Conservation (phyloP, 2,797 vertebrate species). For the Loriculus beryllinus region DNA sequence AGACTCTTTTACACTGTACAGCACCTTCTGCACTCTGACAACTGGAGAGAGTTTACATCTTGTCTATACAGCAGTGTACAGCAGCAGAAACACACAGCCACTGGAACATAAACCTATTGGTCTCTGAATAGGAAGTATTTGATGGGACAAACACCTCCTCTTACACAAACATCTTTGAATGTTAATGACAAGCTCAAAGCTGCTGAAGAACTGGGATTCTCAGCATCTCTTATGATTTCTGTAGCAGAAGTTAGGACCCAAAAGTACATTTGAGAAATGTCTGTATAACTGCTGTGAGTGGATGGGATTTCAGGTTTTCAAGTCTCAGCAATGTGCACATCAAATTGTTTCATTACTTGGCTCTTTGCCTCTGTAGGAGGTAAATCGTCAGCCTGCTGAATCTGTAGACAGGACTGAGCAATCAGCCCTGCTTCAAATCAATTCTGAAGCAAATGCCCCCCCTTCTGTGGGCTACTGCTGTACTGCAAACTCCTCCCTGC, state of each 20-base stretch:
- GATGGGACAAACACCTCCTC: fast-evolving
- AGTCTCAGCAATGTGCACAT: not conserved
- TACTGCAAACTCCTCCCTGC: not conserved
- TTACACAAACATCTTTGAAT: not conserved
- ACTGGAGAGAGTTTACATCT: not conserved
- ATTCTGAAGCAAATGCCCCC: not conserved
- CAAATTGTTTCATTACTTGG: not conserved
- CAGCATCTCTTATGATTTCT: not conserved
- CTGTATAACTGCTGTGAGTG: not conserved
- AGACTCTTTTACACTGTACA: not conserved
- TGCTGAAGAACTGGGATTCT: not conserved
- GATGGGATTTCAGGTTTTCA: not conserved
- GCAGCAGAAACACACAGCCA: not conserved
- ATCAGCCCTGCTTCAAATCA: not conserved
- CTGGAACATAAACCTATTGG: not conserved
- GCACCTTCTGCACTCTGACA: not conserved
- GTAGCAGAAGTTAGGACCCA: not conserved
- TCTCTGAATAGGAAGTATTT: not conserved
- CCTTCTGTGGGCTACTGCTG: not conserved
- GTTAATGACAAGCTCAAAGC: not conserved
- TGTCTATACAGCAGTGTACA: not conserved
- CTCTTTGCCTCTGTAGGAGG: not conserved
- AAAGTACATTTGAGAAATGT: not conserved
- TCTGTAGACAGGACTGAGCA: not conserved
- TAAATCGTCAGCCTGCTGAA: not conserved